These are phyloP conservation scores for Drosophila fuyamai DNA, from an alignment of 1,140 invertebrate genomes.

Conservation along the genomic window DNA sequence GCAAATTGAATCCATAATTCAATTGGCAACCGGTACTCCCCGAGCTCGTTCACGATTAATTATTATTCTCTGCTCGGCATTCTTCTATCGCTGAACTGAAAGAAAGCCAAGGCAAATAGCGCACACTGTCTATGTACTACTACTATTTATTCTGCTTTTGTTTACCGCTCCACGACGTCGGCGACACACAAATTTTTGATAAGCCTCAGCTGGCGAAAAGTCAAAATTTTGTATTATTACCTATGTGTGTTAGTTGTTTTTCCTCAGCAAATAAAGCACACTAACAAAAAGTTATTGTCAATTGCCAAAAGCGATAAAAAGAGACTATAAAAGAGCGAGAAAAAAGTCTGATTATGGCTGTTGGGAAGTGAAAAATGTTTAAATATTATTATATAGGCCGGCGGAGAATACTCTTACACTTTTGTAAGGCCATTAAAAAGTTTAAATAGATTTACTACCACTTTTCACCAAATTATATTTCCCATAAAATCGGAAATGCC, in stretches of 20 bases:
- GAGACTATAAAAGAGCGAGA: conserved; percentile 20
- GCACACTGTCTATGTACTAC: conserved; percentile 26
- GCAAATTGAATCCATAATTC: conserved; percentile 22
- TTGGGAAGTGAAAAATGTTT: neutral
- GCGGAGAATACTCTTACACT: neutral
- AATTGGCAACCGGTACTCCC: conserved; percentile 36
- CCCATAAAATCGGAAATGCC: neutral
- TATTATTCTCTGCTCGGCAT: conserved; percentile 51
- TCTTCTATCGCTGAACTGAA: conserved; percentile 35
- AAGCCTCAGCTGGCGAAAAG: conserved; percentile 56
- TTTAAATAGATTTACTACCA: neutral
- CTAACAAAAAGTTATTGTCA: conserved; percentile 37
- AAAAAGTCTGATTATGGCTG: neutral
- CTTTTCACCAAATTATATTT: neutral
- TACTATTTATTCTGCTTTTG: conserved; percentile 70
- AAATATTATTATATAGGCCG: neutral
- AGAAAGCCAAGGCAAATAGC: conserved; percentile 41
- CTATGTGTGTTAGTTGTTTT: conserved; percentile 11
- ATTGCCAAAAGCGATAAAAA: conserved; percentile 46
- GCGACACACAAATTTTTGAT: conserved; percentile 60
- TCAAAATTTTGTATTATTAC: conserved; percentile 27
- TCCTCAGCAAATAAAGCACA: conserved; percentile 11
- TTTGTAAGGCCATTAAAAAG: neutral
- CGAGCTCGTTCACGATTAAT: conserved; percentile 53
- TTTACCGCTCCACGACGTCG: conserved; percentile 56